Conservation (phyloP, 2,797 vertebrate genomes). For the Vultur gryphus region DNA sequence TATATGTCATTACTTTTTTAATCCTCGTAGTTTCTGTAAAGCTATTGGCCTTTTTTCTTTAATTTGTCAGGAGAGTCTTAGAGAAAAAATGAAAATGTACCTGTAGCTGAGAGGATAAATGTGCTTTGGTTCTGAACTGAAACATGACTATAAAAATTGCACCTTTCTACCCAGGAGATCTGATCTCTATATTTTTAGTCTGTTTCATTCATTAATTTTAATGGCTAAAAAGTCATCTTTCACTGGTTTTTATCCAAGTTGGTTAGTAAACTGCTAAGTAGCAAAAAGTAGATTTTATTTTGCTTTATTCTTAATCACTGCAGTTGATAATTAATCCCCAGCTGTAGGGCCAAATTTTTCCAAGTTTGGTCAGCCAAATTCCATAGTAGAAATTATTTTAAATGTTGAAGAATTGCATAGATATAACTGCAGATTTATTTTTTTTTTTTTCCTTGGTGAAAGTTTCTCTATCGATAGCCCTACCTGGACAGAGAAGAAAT, state of each 20-base stretch:
- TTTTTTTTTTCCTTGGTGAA: neutral
- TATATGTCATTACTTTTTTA: neutral
- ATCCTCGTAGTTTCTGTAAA: neutral
- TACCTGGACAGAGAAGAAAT: neutral
- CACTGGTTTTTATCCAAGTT: neutral
- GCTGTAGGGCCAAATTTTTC: neutral
- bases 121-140: neutral
- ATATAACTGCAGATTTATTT: neutral
- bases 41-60: neutral
- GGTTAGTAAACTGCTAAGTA: neutral
- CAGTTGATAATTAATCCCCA: neutral
- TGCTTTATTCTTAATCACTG: neutral
- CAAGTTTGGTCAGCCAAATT: neutral
- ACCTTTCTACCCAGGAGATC: neutral
- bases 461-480: neutral
- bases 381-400: neutral
- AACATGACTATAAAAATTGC: neutral
- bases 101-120: neutral
- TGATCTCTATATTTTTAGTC: neutral
- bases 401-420: neutral
- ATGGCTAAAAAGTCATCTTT: neutral
- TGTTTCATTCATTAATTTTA: slow-evolving; percentile 3
- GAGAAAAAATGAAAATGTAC: neutral
- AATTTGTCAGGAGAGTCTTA: neutral
- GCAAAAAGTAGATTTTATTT: neutral